These are phyloP conservation scores for Pterophyllum scalare DNA, from an alignment of 2,113 vertebrate genomes.

Conservation along the genomic window DNA sequence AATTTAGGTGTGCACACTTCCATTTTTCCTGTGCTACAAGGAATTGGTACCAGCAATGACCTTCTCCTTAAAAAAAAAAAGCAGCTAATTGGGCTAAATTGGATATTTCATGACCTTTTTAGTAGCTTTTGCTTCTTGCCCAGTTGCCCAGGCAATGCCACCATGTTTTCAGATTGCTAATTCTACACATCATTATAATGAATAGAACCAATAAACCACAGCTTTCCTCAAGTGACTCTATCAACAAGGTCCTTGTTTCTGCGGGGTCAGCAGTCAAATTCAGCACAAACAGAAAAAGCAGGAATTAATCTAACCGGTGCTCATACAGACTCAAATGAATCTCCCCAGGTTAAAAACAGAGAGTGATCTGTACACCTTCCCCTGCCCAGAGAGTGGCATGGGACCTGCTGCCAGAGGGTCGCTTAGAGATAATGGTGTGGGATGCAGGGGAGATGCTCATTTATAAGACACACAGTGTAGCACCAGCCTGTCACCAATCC, in stretches of 20 bases:
- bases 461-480: constrained; percentile 22
- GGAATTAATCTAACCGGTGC: constrained; percentile 2
- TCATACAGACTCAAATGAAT: neutral
- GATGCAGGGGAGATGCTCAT: constrained; percentile 25
- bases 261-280: neutral
- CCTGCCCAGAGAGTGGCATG: neutral
- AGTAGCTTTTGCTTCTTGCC: accelerated
- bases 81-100: neutral
- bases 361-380: constrained; percentile 13
- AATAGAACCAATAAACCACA: neutral
- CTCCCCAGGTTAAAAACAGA: constrained; percentile 24
- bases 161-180: neutral
- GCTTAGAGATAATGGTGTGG: constrained; percentile 21
- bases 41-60: neutral
- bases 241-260: neutral
- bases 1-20: neutral
- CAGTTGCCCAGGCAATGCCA: neutral
- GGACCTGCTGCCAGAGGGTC: constrained; percentile 6
- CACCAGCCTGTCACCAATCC: constrained; percentile 23
- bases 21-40: neutral
- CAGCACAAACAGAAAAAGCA: neutral
- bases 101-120: neutral
- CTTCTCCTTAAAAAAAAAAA: neutral
- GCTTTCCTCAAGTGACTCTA: neutral
- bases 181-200: neutral